Percentiles rank a stretch among this genome's conserved stretches.
These are phyloP conservation scores for Halichoerus grypus DNA, from an alignment of 2,113 vertebrate genomes.

Conservation along the genomic window DNA sequence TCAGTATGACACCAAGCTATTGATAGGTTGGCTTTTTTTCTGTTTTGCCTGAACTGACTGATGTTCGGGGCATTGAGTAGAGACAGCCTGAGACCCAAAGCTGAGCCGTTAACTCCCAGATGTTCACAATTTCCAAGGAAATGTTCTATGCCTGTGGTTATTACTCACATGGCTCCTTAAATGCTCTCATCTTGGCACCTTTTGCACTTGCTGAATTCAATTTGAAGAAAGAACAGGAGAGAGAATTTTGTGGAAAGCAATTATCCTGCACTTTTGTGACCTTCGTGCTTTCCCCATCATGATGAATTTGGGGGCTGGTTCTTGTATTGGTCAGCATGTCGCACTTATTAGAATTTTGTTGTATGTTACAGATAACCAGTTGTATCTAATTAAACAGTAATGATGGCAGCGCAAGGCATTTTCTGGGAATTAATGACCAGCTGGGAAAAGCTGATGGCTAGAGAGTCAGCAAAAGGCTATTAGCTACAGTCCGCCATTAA, in stretches of 20 bases:
- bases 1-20: background rate
- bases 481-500: constrained; percentile 48
- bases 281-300: constrained; percentile 23
- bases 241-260: constrained; percentile 48
- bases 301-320: constrained; percentile 52
- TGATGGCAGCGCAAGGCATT: constrained; percentile 48
- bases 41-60: constrained; percentile 52
- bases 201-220: constrained; percentile 72
- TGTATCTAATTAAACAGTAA: constrained; percentile 73
- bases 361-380: constrained; percentile 17
- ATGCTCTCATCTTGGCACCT: constrained; percentile 68
- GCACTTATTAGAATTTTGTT: constrained; percentile 50
- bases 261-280: constrained; percentile 49
- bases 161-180: constrained; percentile 69
- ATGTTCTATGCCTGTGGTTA: constrained; percentile 62
- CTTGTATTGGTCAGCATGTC: constrained; percentile 11
- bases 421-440: constrained; percentile 77
- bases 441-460: constrained; percentile 61
- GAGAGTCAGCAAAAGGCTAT: constrained; percentile 49
- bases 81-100: constrained; percentile 62
- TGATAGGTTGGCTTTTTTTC: background rate
- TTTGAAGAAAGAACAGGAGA: constrained; percentile 56
- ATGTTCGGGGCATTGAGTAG: constrained; percentile 21
- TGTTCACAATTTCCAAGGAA: constrained; percentile 71
- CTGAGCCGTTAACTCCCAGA: constrained; percentile 73